Conservation (phyloP, 2,113 vertebrate species). For the Lasiurus borealis region DNA sequence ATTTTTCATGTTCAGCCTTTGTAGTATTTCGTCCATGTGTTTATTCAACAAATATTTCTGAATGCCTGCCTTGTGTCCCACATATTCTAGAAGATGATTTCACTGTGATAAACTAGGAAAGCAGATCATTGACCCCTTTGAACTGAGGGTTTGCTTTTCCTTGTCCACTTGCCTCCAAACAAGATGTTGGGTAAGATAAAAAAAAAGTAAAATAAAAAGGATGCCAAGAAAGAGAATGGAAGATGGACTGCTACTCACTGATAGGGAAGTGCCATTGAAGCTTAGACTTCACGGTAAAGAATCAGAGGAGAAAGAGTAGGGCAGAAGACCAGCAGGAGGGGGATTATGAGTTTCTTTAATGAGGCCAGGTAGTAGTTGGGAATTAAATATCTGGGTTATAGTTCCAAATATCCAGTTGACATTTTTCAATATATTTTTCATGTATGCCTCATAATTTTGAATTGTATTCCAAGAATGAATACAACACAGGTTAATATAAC, state of each 20-base stretch:
- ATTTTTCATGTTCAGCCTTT: not conserved
- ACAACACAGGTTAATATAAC: conserved; percentile 8
- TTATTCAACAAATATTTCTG: not conserved
- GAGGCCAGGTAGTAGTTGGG: not conserved
- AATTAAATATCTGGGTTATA: conserved; percentile 7
- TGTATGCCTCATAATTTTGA: not conserved
- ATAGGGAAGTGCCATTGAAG: not conserved
- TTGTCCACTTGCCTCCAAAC: no score
- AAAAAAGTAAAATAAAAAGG: not conserved
- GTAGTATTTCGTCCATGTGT: not conserved
- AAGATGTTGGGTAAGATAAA: not conserved
- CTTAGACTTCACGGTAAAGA: not conserved
- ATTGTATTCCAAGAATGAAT: not conserved
- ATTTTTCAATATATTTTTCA: not conserved
- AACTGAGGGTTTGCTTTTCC: not conserved
- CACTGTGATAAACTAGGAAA: not conserved
- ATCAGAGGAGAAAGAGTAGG: not conserved
- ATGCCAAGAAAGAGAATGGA: not conserved
- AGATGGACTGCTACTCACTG: not conserved
- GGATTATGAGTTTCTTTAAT: not conserved
- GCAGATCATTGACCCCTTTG: not conserved
- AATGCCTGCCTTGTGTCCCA: not conserved
- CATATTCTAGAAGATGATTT: not conserved
- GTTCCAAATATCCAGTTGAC: not conserved
- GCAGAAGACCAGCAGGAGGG: not conserved